Evolutionary conservation across 2,113 vertebrate species (phyloP), one percentile per base, ranked within the genome.

Genomic region (Gymnogyps californianus): DNA sequence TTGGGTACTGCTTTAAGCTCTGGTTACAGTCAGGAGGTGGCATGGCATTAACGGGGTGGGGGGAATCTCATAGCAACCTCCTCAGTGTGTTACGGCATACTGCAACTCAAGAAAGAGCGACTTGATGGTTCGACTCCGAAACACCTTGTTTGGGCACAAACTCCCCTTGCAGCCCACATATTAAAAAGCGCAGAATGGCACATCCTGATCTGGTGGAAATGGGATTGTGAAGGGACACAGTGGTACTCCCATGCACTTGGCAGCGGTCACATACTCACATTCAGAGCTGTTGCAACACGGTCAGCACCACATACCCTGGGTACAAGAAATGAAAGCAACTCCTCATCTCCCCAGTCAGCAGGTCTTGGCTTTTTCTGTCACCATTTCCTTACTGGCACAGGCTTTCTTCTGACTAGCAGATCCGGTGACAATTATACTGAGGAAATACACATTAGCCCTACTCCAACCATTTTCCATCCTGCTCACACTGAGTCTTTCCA

Each of bases 1-100:
- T 98, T 96, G 72, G 90, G 93, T 96, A 55, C 81, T 89, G 89
- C 91, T 98, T 95, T 97, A 96, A 96, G 17, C 78, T 90, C 31
- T 2, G 55, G 90, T 97, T 93, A 81, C 91, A 94, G 75, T 88
- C 61, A 89, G 78, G 74, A 95, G 42, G 71, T 64, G 59, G 59
- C 36, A 58, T 25, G 4, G 59, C 13, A 65, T 81, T 90, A 94
- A 86, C 22, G 8, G 3, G 7, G 4, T 5, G 25, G 13, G 40
- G 11, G 28, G 4, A 57, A 61, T 66, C 31, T 69, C 44, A 46
- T 3, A 75, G 83, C 47, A 93, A 83, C 46, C 58, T 92, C 83
- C 66, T 87, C 20, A 26, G n/a, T 42, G 38, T n/a, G 14, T 64
- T 95, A 88, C 13, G 34, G 59, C 52, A 54, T 15, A 80, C 18